These are phyloP conservation scores for Smittia aterrima DNA, from an alignment of 2,888 invertebrate genomes.

Conservation along the genomic window DNA sequence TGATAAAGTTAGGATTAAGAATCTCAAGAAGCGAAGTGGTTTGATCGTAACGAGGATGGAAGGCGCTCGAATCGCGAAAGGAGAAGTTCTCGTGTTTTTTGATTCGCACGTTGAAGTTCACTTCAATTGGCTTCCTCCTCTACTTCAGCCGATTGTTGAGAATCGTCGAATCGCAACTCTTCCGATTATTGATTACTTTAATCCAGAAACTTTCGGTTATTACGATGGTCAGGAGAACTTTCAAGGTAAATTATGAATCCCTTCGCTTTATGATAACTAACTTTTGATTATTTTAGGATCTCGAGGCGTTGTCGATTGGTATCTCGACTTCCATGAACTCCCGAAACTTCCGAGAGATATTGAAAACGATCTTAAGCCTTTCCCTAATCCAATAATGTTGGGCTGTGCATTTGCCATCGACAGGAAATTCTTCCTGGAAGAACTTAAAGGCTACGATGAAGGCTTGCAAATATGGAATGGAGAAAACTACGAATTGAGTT, in stretches of 20 bases:
- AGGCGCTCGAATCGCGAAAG: constrained; percentile 79
- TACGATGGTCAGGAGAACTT: neutral
- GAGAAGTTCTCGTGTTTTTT: constrained; percentile 84
- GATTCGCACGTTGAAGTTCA: constrained; percentile 95
- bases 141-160: constrained; percentile 57
- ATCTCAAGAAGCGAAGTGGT: constrained; percentile 79
- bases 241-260: neutral
- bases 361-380: constrained; percentile 1
- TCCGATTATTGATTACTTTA: constrained; percentile 27
- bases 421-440: constrained; percentile 15
- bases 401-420: constrained; percentile 31
- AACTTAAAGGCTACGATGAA: constrained; percentile 37
- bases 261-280: neutral
- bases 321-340: constrained; percentile 17
- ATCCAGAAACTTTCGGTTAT: neutral
- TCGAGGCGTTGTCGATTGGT: constrained; percentile 24
- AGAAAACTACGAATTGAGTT: constrained; percentile 36
- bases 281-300: neutral
- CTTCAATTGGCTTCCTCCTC: constrained; percentile 64
- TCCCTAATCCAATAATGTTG: constrained; percentile 29
- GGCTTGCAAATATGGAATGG: constrained; percentile 37
- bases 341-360: neutral
- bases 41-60: constrained; percentile 84
- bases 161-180: constrained; percentile 55
- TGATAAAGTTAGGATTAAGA: constrained; percentile 66